Evolutionary conservation across 2,797 vertebrate genomes (phyloP).

Genomic region (Siniperca undulata): DNA sequence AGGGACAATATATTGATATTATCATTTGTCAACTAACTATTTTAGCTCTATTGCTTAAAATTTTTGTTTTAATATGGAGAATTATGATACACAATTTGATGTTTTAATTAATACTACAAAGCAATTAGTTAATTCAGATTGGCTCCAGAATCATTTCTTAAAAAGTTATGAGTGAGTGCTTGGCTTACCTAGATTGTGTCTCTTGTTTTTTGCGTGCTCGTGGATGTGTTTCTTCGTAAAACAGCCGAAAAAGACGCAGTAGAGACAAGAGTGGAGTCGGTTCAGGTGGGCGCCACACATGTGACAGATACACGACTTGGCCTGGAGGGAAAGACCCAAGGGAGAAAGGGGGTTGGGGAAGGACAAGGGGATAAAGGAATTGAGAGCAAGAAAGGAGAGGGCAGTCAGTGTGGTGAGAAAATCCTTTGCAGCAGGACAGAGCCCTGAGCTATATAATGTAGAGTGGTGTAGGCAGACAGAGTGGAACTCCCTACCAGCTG

Average conservation of each 20-base stretch:
- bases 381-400: slow-evolving; percentile 23
- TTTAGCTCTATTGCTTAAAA: not conserved
- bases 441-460: slow-evolving; percentile 23
- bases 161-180: not conserved
- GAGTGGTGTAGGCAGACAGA: slow-evolving; percentile 27
- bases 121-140: not conserved
- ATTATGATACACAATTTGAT: not conserved
- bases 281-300: slow-evolving; percentile 97
- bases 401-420: slow-evolving; percentile 48
- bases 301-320: slow-evolving; percentile 97
- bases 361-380: slow-evolving; percentile 2
- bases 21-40: not conserved
- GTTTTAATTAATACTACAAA: not conserved
- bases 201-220: slow-evolving; percentile 96
- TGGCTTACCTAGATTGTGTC: slow-evolving; percentile 95
- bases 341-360: slow-evolving; percentile 25
- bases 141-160: not conserved
- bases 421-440: slow-evolving; percentile 38
- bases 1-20: not conserved
- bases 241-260: slow-evolving; percentile 98
- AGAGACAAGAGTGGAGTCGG: slow-evolving; percentile 97
- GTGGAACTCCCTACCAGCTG: slow-evolving; percentile 42
- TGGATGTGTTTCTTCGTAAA: slow-evolving; percentile 99
- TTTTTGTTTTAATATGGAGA: not conserved
- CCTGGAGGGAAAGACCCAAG: slow-evolving; percentile 78